Conservation (phyloP, 2,888 invertebrate genomes). For the Hedychridium roseum region DNA sequence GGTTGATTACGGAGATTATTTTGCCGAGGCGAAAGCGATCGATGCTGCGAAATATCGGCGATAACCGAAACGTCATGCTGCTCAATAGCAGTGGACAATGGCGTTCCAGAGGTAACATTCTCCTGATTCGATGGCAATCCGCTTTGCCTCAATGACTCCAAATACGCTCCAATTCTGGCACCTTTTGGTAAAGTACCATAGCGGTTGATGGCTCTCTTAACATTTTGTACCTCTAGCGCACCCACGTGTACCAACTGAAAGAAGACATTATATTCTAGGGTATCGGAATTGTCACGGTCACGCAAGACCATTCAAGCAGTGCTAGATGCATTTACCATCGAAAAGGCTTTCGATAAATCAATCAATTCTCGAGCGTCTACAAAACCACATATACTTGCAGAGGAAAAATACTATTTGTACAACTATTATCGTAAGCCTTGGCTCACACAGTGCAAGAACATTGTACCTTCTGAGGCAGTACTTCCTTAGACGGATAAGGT, state of each 20-base stretch:
- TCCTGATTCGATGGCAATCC: constrained; percentile 68
- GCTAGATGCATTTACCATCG: constrained; percentile 52
- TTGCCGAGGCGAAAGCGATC: constrained; percentile 72
- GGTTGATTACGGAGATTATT: constrained; percentile 71
- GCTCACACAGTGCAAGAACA: constrained; percentile 23
- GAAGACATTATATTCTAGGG: constrained; percentile 2
- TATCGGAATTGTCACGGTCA: no score
- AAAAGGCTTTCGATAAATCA: constrained; percentile 11
- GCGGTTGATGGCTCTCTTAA: constrained; percentile 90
- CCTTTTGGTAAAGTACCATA: constrained; percentile 98
- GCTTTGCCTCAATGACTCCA: constrained; percentile 90
- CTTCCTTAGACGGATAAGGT: constrained; percentile 69
- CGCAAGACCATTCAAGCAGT: constrained; percentile 58
- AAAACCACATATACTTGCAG: neutral
- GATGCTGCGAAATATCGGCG: constrained; percentile 60
- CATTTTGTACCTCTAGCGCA: constrained; percentile 94
- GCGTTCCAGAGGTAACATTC: constrained; percentile 29
- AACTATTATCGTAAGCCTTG: constrained; percentile 13
- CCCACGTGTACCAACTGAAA: constrained; percentile 80
- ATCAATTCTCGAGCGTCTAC: neutral
- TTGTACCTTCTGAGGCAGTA: constrained; percentile 61
- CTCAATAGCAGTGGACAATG: constrained; percentile 31
- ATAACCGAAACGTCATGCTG: constrained; percentile 38
- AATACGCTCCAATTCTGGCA: constrained; percentile 93
- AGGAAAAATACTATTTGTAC: constrained; percentile 6